Percentiles rank a stretch among this genome's conserved stretches.
Evolutionary conservation across 2,888 invertebrate genomes (phyloP).

Genomic region (Zonitis immaculata): DNA sequence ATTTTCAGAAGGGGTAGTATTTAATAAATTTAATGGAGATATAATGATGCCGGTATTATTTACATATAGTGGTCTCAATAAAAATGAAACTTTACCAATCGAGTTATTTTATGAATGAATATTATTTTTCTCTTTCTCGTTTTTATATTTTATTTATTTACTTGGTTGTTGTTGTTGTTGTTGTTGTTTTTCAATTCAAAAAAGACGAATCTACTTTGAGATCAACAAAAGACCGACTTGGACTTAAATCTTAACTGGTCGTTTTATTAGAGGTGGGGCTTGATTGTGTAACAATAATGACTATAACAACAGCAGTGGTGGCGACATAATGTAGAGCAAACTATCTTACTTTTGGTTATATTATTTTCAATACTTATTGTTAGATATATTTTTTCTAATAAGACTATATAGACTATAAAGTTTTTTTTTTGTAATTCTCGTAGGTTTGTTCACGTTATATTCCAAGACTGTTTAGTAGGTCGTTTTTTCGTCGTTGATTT

Average conservation of each 20-base stretch:
- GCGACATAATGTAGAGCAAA: background rate
- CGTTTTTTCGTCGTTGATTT: background rate
- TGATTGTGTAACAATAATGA: background rate
- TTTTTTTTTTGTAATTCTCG: background rate
- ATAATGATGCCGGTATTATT: constrained; percentile 10
- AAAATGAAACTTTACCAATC: background rate
- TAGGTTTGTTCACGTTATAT: background rate
- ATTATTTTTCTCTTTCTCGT: no score
- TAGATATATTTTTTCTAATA: no score
- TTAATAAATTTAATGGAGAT: constrained; percentile 13
- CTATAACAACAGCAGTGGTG: background rate
- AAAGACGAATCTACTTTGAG: background rate
- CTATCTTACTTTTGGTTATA: no score
- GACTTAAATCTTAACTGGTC: background rate
- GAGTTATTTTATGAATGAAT: no score
- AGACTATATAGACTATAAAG: no score
- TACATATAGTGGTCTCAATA: constrained; percentile 3
- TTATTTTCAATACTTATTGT: no score
- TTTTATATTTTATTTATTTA: no score
- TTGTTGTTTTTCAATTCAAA: no score
- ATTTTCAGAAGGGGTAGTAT: background rate
- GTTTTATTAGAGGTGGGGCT: constrained; percentile 1
- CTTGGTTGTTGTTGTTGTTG: no score
- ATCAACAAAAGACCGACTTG: background rate
- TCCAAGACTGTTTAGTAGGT: background rate